A percentile compares a stretch with the other conserved stretches of the same genome.
Conservation (phyloP, 2,797 vertebrate genomes). For the Chiroxiphia lanceolata region DNA sequence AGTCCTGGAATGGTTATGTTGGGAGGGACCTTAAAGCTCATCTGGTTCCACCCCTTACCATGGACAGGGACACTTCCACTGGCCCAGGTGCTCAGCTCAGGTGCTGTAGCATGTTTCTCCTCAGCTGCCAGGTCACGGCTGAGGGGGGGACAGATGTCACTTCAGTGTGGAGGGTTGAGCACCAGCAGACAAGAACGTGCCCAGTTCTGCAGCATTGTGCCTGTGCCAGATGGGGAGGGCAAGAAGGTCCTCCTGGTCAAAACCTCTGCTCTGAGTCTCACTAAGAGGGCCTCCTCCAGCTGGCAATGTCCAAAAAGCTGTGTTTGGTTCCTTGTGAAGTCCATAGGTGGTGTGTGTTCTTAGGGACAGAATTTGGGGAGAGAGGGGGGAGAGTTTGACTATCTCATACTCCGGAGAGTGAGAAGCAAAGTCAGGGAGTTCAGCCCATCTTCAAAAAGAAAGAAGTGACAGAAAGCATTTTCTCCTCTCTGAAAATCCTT, state of each 20-base stretch:
- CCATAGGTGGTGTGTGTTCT: background rate
- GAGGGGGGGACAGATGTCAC: background rate
- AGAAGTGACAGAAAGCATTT: background rate
- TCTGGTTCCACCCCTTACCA: accelerated
- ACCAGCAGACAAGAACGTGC: background rate
- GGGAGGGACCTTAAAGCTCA: background rate
- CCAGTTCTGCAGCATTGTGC: background rate
- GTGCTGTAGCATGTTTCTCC: background rate
- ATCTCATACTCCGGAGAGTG: background rate
- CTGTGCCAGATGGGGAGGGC: background rate
- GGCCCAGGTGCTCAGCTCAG: background rate
- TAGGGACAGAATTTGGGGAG: background rate
- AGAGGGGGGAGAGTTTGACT: background rate
- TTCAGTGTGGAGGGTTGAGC: background rate
- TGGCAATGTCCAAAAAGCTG: background rate
- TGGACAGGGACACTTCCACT: background rate
- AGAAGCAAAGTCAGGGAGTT: background rate
- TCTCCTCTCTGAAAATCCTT: background rate
- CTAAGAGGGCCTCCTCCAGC: background rate
- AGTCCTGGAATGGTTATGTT: background rate
- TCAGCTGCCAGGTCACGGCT: background rate
- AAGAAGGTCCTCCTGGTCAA: background rate
- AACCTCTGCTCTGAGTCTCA: background rate
- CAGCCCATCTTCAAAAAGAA: background rate
- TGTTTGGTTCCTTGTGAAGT: accelerated